phyloP scores from a whole-genome alignment of 1,140 invertebrate species.

The Heliconius eleuchia region DNA sequence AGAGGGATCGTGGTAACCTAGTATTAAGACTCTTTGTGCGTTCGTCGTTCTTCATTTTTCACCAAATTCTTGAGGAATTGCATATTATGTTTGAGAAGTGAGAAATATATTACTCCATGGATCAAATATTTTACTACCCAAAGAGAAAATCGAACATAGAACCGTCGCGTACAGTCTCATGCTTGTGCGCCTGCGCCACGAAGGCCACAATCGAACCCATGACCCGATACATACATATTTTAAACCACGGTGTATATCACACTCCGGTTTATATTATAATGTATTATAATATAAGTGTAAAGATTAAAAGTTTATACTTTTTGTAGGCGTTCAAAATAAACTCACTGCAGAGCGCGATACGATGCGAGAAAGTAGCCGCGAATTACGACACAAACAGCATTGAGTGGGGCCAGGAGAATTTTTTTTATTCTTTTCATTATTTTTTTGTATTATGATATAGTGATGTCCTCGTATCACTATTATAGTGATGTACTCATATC shows the following conservation, averaged over 20 bases:
- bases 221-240: neutral
- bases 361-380: conserved; percentile 19
- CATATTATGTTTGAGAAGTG: no score
- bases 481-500: neutral
- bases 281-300: neutral
- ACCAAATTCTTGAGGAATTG: no score
- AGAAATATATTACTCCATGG: no score
- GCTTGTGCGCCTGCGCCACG: neutral
- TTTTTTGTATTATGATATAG: neutral
- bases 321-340: neutral
- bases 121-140: no score
- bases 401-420: neutral
- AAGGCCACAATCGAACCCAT: neutral
- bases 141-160: no score
- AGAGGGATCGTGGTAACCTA: no score
- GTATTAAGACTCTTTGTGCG: no score
- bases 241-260: neutral
- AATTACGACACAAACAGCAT: conserved; percentile 14
- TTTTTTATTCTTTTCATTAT: neutral
- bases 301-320: conserved; percentile 10
- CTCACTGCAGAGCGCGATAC: neutral
- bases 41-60: no score
- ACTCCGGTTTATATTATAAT: neutral
- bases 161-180: no score
- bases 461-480: neutral